Evolutionary conservation across 2,888 invertebrate species (phyloP).

Genomic region (Enchytraeus crypticus): DNA sequence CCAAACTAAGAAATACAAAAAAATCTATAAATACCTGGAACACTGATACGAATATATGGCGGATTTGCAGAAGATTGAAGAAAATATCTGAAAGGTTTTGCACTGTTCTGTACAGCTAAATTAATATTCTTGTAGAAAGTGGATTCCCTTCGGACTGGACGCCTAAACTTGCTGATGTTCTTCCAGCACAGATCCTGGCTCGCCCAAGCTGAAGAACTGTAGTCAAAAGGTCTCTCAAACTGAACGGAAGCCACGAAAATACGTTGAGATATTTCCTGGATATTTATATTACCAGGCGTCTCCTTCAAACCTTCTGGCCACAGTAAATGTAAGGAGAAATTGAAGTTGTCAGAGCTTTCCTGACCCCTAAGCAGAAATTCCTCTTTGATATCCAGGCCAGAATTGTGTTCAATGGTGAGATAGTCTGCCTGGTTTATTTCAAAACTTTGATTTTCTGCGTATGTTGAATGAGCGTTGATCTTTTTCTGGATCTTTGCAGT

Average conservation of each 20-base stretch:
- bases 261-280: constrained; percentile 26
- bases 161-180: constrained; percentile 10
- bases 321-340: constrained; percentile 25
- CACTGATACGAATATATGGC: constrained; percentile 36
- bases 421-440: constrained; percentile 29
- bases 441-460: constrained; percentile 6
- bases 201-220: constrained; percentile 27
- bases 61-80: constrained; percentile 27
- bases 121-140: constrained; percentile 17
- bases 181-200: constrained; percentile 11
- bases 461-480: too few relatives aligned
- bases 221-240: constrained; percentile 35
- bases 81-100: constrained; percentile 27
- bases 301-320: constrained; percentile 30
- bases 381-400: constrained; percentile 28
- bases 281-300: constrained; percentile 16
- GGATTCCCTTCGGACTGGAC: background rate
- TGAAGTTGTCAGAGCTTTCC: constrained; percentile 21
- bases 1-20: too few relatives aligned
- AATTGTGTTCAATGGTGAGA: constrained; percentile 31
- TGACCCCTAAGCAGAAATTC: constrained; percentile 39
- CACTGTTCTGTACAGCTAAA: constrained; percentile 14
- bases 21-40: too few relatives aligned
- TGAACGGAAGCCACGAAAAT: constrained; percentile 29
- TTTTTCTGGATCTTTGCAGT: constrained; percentile 22